Evolutionary conservation across 2,113 vertebrate species (phyloP).

Genomic region (Stegastes partitus): DNA sequence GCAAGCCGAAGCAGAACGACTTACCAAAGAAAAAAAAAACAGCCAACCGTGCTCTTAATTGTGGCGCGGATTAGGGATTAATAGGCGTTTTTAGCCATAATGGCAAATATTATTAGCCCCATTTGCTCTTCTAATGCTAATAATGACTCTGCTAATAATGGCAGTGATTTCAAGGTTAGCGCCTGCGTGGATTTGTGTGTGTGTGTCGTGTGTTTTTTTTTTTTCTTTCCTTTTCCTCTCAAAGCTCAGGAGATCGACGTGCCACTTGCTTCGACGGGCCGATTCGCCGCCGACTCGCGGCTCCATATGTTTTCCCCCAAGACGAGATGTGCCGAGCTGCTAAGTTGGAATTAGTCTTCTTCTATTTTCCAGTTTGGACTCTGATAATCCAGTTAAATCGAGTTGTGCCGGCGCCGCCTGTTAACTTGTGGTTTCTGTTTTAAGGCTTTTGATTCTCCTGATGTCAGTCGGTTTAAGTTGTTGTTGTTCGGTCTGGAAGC

Average conservation of each 20-base stretch:
- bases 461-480: too few species aligned
- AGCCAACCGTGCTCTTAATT: slow-evolving; percentile 81
- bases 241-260: slow-evolving; percentile 77
- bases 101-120: slow-evolving; percentile 85
- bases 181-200: slow-evolving; percentile 61
- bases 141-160: slow-evolving; percentile 84
- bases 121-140: slow-evolving; percentile 85
- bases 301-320: slow-evolving; percentile 76
- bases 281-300: slow-evolving; percentile 61
- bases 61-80: slow-evolving; percentile 86
- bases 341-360: too few species aligned
- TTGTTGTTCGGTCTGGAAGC: too few species aligned
- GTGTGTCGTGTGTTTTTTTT: slow-evolving; percentile 18
- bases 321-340: slow-evolving; percentile 42
- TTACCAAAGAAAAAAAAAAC: slow-evolving; percentile 58
- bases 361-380: too few species aligned
- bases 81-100: slow-evolving; percentile 85
- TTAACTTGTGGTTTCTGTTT: too few species aligned
- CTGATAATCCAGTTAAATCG: too few species aligned
- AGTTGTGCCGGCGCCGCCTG: too few species aligned
- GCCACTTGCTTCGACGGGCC: slow-evolving; percentile 64
- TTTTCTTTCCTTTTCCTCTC: too few species aligned
- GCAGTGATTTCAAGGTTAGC: slow-evolving; percentile 81
- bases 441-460: too few species aligned
- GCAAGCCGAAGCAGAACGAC: slow-evolving; percentile 72